Conservation (phyloP, 2,888 invertebrate genomes). For the Cyclophora albipunctata region DNA sequence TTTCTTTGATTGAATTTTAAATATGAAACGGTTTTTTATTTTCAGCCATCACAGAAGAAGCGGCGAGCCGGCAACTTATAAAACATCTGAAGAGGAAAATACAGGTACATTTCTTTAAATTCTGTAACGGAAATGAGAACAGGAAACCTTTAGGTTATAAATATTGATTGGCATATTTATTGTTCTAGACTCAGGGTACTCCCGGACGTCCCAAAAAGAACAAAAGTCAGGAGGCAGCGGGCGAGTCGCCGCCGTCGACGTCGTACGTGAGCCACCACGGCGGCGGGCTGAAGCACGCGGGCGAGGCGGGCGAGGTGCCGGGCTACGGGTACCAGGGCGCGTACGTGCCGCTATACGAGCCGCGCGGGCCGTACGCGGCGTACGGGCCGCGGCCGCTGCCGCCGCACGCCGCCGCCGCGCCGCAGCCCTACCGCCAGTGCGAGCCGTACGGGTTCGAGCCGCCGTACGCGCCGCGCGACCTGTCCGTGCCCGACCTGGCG, state of each 20-base stretch:
- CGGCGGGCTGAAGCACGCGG: constrained; percentile 45
- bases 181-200: constrained; percentile 48
- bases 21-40: constrained; percentile 3
- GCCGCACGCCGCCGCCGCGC: constrained; percentile 29
- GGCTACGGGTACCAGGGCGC: constrained; percentile 43
- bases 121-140: neutral
- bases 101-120: constrained; percentile 37
- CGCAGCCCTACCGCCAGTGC: constrained; percentile 50
- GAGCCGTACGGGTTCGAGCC: constrained; percentile 53
- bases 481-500: constrained; percentile 43
- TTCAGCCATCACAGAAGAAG: constrained; percentile 48
- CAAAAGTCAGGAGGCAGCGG: constrained; percentile 45
- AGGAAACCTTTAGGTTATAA: neutral
- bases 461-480: constrained; percentile 45
- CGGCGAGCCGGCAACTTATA: constrained; percentile 54
- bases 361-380: constrained; percentile 32
- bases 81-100: constrained; percentile 68
- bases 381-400: constrained; percentile 30
- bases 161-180: neutral
- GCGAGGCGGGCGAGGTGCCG: constrained; percentile 34
- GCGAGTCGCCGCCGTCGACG: constrained; percentile 56
- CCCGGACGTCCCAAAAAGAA: constrained; percentile 66
- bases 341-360: constrained; percentile 38
- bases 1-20: no score
- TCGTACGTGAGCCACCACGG: constrained; percentile 44